Percentiles rank a stretch among this genome's conserved stretches.
Conservation (phyloP, 2,113 vertebrate species). For the Rhinichthys klamathensis region DNA sequence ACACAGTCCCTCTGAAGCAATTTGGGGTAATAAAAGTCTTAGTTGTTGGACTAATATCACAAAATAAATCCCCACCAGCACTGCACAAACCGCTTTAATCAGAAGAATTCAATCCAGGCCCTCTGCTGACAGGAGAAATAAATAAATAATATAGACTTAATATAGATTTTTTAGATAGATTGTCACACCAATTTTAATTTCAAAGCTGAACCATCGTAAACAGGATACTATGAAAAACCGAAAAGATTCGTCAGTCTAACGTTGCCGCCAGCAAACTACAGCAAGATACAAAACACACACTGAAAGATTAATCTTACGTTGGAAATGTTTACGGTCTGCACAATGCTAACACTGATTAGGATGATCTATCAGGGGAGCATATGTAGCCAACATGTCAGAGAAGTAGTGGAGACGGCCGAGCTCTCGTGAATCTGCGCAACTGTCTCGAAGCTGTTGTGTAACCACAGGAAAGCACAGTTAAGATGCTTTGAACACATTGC, state of each 20-base stretch:
- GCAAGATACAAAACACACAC: slow-evolving; percentile 43
- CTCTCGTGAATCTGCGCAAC: slow-evolving; percentile 11
- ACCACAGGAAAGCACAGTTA: background rate
- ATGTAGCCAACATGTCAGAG: slow-evolving; percentile 53
- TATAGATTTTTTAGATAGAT: slow-evolving; percentile 26
- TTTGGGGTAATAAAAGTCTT: background rate
- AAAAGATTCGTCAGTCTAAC: slow-evolving; percentile 27
- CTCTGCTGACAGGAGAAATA: background rate
- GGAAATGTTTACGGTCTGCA: slow-evolving; percentile 56
- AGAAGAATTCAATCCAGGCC: slow-evolving; percentile 15
- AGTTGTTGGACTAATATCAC: background rate
- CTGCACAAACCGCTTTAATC: slow-evolving; percentile 16
- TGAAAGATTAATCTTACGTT: slow-evolving; percentile 50
- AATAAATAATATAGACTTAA: slow-evolving; percentile 33
- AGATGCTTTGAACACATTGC: background rate
- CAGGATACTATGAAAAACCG: slow-evolving; percentile 31
- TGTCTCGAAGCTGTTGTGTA: slow-evolving; percentile 1
- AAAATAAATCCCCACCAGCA: background rate
- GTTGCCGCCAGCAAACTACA: slow-evolving; percentile 50
- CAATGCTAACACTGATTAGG: slow-evolving; percentile 55
- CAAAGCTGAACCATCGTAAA: slow-evolving; percentile 37
- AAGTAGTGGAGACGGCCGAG: slow-evolving; percentile 15
- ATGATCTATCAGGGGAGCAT: slow-evolving; percentile 56
- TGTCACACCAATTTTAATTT: slow-evolving; percentile 29
- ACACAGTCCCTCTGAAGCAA: slow-evolving; percentile 22